Conservation (phyloP, 2,888 invertebrate species). For the Entomobrya multifasciata region DNA sequence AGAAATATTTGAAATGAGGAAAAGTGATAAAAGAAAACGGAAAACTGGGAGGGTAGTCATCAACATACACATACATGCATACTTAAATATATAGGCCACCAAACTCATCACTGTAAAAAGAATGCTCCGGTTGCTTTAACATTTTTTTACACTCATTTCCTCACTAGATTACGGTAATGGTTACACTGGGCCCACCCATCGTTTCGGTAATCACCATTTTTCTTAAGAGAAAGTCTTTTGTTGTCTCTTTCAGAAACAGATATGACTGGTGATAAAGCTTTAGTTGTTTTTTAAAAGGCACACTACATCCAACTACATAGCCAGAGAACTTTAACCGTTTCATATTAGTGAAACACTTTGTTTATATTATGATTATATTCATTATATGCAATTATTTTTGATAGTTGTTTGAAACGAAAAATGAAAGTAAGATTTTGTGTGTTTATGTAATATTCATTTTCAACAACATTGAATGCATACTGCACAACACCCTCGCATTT, state of each 20-base stretch:
- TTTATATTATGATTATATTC: too few relatives aligned
- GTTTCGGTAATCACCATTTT: constrained; percentile 63
- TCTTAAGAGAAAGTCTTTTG: constrained; percentile 9
- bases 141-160: constrained; percentile 34
- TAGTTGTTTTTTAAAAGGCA: not conserved
- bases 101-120: not conserved
- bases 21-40: constrained; percentile 21
- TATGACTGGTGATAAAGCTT: not conserved
- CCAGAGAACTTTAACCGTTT: too few relatives aligned
- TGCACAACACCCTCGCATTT: too few relatives aligned
- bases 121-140: not conserved
- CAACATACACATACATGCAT: constrained; percentile 36
- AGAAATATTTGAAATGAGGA: constrained; percentile 12
- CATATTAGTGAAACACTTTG: too few relatives aligned
- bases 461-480: too few relatives aligned
- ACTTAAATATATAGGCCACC: not conserved
- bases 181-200: constrained; percentile 53
- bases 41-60: constrained; percentile 41
- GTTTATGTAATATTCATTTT: too few relatives aligned
- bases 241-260: not conserved
- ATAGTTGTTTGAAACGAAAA: too few relatives aligned
- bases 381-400: too few relatives aligned
- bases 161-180: constrained; percentile 51
- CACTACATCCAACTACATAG: too few relatives aligned
- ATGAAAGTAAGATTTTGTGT: too few relatives aligned